phyloP scores from a whole-genome alignment of 2,797 vertebrate genomes.

The Diglossa cyanea region DNA sequence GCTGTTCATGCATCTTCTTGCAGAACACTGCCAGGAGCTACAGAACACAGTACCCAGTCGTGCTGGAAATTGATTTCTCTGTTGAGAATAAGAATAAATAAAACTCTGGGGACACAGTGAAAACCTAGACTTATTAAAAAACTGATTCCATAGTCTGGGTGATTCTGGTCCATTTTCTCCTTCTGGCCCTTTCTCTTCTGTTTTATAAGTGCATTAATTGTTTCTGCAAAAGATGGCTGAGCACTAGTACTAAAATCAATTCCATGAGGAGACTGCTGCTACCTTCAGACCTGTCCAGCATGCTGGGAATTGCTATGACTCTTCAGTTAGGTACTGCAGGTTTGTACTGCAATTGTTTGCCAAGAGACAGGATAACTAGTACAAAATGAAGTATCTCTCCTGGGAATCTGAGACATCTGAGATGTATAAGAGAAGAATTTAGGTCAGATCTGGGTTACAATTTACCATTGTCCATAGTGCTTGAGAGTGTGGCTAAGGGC shows the following conservation, averaged over 20 bases:
- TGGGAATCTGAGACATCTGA: not conserved
- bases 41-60: not conserved
- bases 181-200: not conserved
- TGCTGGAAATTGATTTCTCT: not conserved
- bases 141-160: not conserved
- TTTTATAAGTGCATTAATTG: not conserved
- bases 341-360: not conserved
- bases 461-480: not conserved
- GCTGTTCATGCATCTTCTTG: not conserved
- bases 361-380: not conserved
- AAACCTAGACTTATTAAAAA: not conserved
- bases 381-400: not conserved
- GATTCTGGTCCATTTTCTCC: not conserved
- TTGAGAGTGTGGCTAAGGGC: not conserved
- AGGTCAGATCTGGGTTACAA: not conserved
- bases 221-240: not conserved
- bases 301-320: not conserved
- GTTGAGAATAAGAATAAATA: not conserved
- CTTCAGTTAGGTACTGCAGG: not conserved
- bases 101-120: not conserved
- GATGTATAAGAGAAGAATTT: not conserved
- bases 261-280: not conserved
- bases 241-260: not conserved
- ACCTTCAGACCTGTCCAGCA: not conserved
- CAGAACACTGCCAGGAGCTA: not conserved